Evolutionary conservation across 2,113 vertebrate species (phyloP).

Genomic region (Ciconia boyciana): DNA sequence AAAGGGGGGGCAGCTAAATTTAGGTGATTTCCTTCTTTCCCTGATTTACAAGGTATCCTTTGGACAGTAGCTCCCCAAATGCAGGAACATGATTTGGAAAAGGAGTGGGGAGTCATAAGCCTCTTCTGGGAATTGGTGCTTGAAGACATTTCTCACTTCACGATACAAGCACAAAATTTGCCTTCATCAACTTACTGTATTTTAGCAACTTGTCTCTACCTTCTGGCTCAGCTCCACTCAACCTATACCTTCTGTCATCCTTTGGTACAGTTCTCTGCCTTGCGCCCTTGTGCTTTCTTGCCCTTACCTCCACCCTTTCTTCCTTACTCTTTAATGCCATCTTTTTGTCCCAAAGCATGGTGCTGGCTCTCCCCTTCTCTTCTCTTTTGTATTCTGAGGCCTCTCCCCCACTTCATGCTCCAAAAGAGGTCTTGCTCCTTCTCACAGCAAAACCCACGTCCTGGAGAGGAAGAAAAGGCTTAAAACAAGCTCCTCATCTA

Average conservation of each 20-base stretch:
- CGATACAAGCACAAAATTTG: neutral
- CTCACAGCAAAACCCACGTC: neutral
- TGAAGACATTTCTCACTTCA: neutral
- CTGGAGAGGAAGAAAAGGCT: neutral
- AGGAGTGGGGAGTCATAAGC: neutral
- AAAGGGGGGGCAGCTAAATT: neutral
- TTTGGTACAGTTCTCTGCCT: neutral
- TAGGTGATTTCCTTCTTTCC: neutral
- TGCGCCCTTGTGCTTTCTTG: neutral
- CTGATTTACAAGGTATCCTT: neutral
- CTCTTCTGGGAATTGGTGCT: neutral
- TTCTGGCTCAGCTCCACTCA: neutral
- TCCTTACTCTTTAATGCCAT: neutral
- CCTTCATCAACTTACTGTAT: neutral
- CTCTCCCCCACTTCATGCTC: neutral
- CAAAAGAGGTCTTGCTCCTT: neutral
- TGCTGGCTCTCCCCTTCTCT: neutral
- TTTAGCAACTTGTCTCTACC: neutral
- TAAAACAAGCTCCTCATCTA: fast-evolving
- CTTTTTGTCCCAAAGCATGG: neutral
- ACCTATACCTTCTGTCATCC: neutral
- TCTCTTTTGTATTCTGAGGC: neutral
- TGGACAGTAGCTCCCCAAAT: neutral
- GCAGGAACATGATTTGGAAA: neutral
- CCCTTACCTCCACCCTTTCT: neutral